Base-by-base conservation (phyloP, 1,140 invertebrate species). In the Aphelenchoides besseyi region DNA sequence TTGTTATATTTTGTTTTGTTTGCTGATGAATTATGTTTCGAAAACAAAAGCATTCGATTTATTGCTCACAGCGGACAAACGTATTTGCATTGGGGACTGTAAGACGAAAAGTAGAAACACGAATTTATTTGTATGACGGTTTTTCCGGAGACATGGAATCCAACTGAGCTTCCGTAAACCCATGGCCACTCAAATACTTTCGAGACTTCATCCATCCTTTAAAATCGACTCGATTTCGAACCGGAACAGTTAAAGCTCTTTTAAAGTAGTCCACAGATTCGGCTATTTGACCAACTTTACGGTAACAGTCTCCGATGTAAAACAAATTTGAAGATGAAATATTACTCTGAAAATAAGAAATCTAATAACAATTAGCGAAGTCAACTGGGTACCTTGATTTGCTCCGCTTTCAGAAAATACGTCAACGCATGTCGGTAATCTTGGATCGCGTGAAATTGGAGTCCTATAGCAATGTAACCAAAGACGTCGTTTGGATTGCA, bases 391-490 rank as follows among this genome's bases (percentile, higher is more conserved):
- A 73, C 69, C 35, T 72, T 72, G 33, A 72, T 72, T 16, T 70
- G 26, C 23, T 72, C 71, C n/a, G 70, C 55, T 53, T 41, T 37
- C 30, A 61, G 29, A 41, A 72, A 72, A 52, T 66, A 72, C 23
- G 29, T 74, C 3, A 74, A 30, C 0, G 71, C 71, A 68, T 72
- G 71, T 16, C 32, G n/a, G 57, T 75, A 72, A 35, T 35, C 26
- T 66, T 61, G 59, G 33, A 74, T 61, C n/a, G 71, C 73, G 67
- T 72, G 41, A 12, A 72, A 72, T 48, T 72, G 71, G n/a, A 69
- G 53, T 0, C 71, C 71, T 3, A 72, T 68, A 3, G 70, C 61
- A 9, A 69, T 55, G 16, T 32, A 66, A 33, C 29, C 35, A 54
- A 72, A 72, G 23, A 71, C 71, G 63, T 72, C 71, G 52, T 72